Evolutionary conservation across 2,797 vertebrate species (phyloP).

Genomic region (Sternarchorhynchus goeldii): DNA sequence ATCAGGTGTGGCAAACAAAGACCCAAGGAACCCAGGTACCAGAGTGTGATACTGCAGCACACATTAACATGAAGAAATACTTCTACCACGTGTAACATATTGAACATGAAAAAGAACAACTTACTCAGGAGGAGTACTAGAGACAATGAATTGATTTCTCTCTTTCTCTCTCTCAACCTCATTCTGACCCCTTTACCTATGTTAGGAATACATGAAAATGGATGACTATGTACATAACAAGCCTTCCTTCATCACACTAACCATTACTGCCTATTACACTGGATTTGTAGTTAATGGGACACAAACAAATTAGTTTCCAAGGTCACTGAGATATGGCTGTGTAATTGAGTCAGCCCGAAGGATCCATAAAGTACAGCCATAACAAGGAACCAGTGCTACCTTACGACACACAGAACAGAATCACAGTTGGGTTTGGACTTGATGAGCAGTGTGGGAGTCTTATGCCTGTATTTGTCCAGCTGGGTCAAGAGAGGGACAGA

Average conservation of each 20-base stretch:
- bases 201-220: slow-evolving; percentile 31
- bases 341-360: slow-evolving; percentile 74
- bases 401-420: slow-evolving; percentile 44
- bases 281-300: slow-evolving; percentile 69
- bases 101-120: slow-evolving; percentile 48
- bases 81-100: slow-evolving; percentile 49
- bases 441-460: slow-evolving; percentile 38
- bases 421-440: slow-evolving; percentile 22
- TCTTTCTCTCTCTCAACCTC: slow-evolving; percentile 33
- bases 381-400: slow-evolving; percentile 74
- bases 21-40: neutral
- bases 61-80: slow-evolving; percentile 55
- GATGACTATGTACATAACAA: slow-evolving; percentile 51
- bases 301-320: slow-evolving; percentile 81
- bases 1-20: slow-evolving; percentile 2
- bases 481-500: slow-evolving; percentile 7
- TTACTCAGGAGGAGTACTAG: slow-evolving; percentile 46
- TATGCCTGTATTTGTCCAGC: neutral
- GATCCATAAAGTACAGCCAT: slow-evolving; percentile 77
- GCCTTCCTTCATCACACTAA: slow-evolving; percentile 51
- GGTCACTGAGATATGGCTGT: slow-evolving; percentile 73
- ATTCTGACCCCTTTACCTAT: slow-evolving; percentile 15
- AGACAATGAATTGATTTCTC: slow-evolving; percentile 30
- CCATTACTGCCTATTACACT: slow-evolving; percentile 64
- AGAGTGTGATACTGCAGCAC: neutral